Evolutionary conservation across 2,113 vertebrate species (phyloP), one percentile per base, ranked within the genome.

Genomic region (Aleadryas rufinucha): DNA sequence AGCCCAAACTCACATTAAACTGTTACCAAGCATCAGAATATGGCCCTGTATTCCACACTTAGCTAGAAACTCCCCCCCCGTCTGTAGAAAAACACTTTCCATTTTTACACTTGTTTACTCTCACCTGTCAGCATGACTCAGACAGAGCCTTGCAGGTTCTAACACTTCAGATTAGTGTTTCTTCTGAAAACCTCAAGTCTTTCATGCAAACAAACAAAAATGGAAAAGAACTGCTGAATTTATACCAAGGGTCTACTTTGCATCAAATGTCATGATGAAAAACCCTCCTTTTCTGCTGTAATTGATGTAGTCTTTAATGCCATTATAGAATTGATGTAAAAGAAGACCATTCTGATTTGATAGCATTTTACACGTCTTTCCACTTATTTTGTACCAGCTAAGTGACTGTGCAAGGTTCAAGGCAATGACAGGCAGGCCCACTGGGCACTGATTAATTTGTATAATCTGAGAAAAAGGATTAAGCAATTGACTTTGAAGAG

Each of bases 61-160:
- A 15, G 5, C 11, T 31, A 71, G 27, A 71, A 92, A 41, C 22
- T n/a, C 15, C 24, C 26, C 9, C 15, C 2, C 21, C n/a, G 6
- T 59, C 54, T 64, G 24, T 23, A 69, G 33, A 82, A 22, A 56
- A 92, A 66, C 30, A 68, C 20, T 52, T 92, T 89, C 91, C 74
- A 35, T 64, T 97, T 95, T 91, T 45, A 9, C 63, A 44, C n/a
- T 74, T 93, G 86, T 95, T 93, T 93, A 88, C 52, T 89, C 64
- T 92, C 74, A 92, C 94, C 87, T 84, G 89, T 72, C 94, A 95
- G 66, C 66, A 86, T 26, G 49, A 77, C 59, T 94, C 77, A 79
- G 50, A 33, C 33, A 1, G 37, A 94, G 27, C 64, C 41, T 69
- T 53, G 49, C 63, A 95, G 88, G 83, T 80, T 79, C 88, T 90